Conservation (phyloP, 2,113 vertebrate genomes). For the Tyrannus savana region DNA sequence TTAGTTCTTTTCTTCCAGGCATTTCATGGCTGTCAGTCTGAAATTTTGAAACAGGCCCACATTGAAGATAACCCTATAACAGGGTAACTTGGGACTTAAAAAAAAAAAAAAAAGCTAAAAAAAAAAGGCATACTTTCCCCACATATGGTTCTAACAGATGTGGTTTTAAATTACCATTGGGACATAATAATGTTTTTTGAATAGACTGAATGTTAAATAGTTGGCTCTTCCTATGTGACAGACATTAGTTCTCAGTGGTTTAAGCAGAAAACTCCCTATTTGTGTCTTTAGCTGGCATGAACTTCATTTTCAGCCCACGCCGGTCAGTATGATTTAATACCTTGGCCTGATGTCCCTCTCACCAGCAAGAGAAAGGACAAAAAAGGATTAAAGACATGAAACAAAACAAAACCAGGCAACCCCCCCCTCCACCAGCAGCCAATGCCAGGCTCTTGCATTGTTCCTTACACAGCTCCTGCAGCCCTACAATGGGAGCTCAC, state of each 20-base stretch:
- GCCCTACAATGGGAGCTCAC: conserved; percentile 51
- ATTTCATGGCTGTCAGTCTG: conserved; percentile 53
- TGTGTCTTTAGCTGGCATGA: not conserved
- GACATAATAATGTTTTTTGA: conserved; percentile 57
- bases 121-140: not conserved
- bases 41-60: conserved; percentile 32
- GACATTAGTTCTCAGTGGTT: not conserved
- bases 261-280: not conserved
- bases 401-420: not conserved
- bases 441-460: conserved; percentile 22
- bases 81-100: not conserved
- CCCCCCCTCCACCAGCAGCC: not conserved
- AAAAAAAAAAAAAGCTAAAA: not conserved
- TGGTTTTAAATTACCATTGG: conserved; percentile 54
- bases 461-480: conserved; percentile 43
- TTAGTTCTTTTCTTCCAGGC: conserved; percentile 19
- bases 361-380: not conserved
- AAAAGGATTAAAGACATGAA: conserved; percentile 6
- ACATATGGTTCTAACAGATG: conserved; percentile 54
- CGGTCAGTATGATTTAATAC: conserved; percentile 36
- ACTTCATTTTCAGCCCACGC: not conserved
- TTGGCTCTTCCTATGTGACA: conserved; percentile 54
- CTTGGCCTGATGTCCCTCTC: not conserved
- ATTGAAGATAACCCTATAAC: not conserved
- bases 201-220: conserved; percentile 44